Evolutionary conservation across 2,113 vertebrate species (phyloP).

Genomic region (Oreochromis spilurus): DNA sequence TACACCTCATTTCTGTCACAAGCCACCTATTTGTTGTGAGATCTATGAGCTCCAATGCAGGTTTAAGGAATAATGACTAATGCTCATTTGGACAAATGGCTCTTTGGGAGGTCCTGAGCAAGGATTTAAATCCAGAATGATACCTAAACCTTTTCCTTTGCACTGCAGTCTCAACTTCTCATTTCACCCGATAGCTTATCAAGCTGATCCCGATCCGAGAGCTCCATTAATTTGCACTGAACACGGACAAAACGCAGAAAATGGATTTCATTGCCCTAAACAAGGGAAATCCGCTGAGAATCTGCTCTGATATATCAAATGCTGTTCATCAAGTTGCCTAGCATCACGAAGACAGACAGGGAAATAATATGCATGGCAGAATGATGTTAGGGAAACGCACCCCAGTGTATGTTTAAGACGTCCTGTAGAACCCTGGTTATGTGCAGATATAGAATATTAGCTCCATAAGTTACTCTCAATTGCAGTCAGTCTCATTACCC

Average conservation of each 20-base stretch:
- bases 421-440: slow-evolving; percentile 56
- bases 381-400: slow-evolving; percentile 59
- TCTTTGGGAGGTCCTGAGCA: slow-evolving; percentile 55
- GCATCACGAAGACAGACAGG: slow-evolving; percentile 39
- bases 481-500: slow-evolving; percentile 73
- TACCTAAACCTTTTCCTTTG: slow-evolving; percentile 42
- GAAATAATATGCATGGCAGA: slow-evolving; percentile 52
- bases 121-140: slow-evolving; percentile 62
- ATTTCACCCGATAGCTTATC: slow-evolving; percentile 39
- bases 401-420: slow-evolving; percentile 66
- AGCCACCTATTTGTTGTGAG: slow-evolving; percentile 68
- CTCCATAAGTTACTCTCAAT: slow-evolving; percentile 77
- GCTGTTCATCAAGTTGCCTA: slow-evolving; percentile 43
- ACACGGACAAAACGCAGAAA: slow-evolving; percentile 4
- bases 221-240: neutral
- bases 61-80: slow-evolving; percentile 69
- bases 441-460: slow-evolving; percentile 75
- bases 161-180: slow-evolving; percentile 29
- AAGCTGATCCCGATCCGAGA: slow-evolving; percentile 38
- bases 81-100: slow-evolving; percentile 76
- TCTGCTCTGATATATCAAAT: slow-evolving; percentile 37
- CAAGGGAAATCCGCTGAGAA: slow-evolving; percentile 32
- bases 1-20: slow-evolving; percentile 74
- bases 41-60: slow-evolving; percentile 67
- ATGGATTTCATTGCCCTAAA: slow-evolving; percentile 7